Percentiles rank a stretch among this genome's conserved stretches.
Evolutionary conservation across 2,888 invertebrate species (phyloP).

Genomic region (Fragum sueziense): DNA sequence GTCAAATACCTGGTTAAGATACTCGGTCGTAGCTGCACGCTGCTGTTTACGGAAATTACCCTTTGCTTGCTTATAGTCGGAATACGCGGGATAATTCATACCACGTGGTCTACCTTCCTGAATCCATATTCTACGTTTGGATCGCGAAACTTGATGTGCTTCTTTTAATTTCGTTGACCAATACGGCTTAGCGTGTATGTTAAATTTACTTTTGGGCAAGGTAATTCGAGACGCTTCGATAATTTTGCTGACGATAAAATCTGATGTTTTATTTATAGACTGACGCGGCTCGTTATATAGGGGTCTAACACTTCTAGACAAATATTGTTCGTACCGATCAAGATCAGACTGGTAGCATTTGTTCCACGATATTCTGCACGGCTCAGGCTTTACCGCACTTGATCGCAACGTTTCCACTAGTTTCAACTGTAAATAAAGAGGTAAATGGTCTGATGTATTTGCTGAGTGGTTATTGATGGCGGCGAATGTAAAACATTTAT

Average conservation of each 20-base stretch:
- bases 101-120: slow-evolving; percentile 32
- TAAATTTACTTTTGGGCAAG: background rate
- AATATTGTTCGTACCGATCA: background rate
- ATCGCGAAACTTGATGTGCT: background rate
- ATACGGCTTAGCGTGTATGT: background rate
- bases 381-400: background rate
- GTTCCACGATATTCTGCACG: background rate
- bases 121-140: background rate
- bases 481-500: background rate
- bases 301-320: background rate
- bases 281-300: background rate
- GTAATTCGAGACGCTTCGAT: background rate
- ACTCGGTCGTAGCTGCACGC: background rate
- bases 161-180: background rate
- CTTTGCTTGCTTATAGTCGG: slow-evolving; percentile 28
- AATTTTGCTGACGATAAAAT: background rate
- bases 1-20: slow-evolving; percentile 4
- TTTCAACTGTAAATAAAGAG: background rate
- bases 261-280: background rate
- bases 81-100: slow-evolving; percentile 6
- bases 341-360: background rate
- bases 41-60: slow-evolving; percentile 14
- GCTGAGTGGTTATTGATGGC: background rate
- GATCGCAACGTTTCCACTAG: background rate
- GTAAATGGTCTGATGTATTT: slow-evolving; percentile 21